A percentile compares a stretch with the other conserved stretches of the same genome.
These are phyloP conservation scores for Gambusia affinis DNA, from an alignment of 2,113 vertebrate species.

Conservation along the genomic window DNA sequence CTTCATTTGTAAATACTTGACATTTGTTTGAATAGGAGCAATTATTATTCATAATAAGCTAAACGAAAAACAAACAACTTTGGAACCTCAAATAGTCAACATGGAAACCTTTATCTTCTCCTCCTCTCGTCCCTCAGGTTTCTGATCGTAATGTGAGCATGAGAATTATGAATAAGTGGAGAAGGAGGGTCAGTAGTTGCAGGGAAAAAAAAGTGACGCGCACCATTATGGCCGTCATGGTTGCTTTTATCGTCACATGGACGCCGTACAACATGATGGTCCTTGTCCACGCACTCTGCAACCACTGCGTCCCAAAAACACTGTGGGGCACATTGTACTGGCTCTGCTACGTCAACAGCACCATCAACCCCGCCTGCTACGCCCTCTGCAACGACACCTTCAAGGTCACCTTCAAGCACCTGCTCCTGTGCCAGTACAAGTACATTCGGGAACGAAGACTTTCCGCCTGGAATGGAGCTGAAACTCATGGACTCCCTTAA, in stretches of 20 bases:
- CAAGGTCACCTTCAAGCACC: slow-evolving; percentile 98
- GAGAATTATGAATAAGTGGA: slow-evolving; percentile 84
- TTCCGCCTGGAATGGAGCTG: background rate
- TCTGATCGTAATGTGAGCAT: slow-evolving; percentile 75
- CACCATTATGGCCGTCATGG: slow-evolving; percentile 94
- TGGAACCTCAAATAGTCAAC: background rate
- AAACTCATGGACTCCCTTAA: slow-evolving; percentile 5
- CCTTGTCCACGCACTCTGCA: slow-evolving; percentile 95
- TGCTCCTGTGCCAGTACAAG: slow-evolving; percentile 95
- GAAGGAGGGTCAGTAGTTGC: slow-evolving; percentile 85
- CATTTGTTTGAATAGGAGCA: too few species aligned
- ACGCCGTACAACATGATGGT: slow-evolving; percentile 99
- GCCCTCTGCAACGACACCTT: slow-evolving; percentile 96
- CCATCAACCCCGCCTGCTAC: slow-evolving; percentile 96
- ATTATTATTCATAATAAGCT: background rate
- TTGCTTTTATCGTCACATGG: slow-evolving; percentile 89
- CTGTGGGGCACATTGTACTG: slow-evolving; percentile 93
- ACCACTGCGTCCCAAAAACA: slow-evolving; percentile 86
- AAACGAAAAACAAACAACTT: background rate
- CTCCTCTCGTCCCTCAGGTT: slow-evolving; percentile 54
- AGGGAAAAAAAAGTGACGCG: slow-evolving; percentile 96
- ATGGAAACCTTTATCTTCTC: background rate
- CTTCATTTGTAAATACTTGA: too few species aligned
- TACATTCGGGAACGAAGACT: slow-evolving; percentile 90
- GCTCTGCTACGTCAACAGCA: slow-evolving; percentile 96